Conservation (phyloP, 2,888 invertebrate species). For the Caradrina clavipalpis region DNA sequence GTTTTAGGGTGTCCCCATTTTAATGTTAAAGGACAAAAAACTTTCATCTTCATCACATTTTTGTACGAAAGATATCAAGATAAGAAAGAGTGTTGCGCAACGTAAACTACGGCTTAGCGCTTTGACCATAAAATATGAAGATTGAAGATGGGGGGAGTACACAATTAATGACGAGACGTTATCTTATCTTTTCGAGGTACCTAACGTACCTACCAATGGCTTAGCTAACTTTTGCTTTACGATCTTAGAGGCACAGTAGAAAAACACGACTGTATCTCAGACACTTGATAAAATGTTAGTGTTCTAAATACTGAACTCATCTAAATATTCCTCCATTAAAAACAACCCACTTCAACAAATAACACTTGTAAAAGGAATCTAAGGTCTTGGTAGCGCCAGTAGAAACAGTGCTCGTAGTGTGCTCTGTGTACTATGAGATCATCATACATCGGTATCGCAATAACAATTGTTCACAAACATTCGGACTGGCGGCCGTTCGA, state of each 20-base stretch:
- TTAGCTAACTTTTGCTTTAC: slow-evolving; percentile 13
- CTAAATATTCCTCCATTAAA: not conserved
- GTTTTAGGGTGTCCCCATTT: slow-evolving; percentile 31
- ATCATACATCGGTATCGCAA: slow-evolving; percentile 64
- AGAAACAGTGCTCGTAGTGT: slow-evolving; percentile 11
- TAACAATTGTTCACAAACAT: slow-evolving; percentile 72
- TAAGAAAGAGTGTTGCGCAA: slow-evolving; percentile 11
- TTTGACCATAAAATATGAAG: slow-evolving; percentile 34
- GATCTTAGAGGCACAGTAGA: slow-evolving; percentile 9
- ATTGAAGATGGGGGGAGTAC: slow-evolving; percentile 30
- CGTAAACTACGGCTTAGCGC: slow-evolving; percentile 19
- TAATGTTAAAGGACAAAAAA: slow-evolving; percentile 28
- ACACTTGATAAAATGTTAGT: not conserved
- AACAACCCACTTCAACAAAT: slow-evolving; percentile 11
- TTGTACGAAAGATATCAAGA: slow-evolving; percentile 15
- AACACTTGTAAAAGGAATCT: slow-evolving; percentile 10
- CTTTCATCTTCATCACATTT: not conserved
- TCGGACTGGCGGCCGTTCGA: slow-evolving; percentile 75
- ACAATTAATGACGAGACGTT: slow-evolving; percentile 38
- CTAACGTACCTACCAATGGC: slow-evolving; percentile 22
- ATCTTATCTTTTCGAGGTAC: slow-evolving; percentile 45
- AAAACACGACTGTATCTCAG: slow-evolving; percentile 13
- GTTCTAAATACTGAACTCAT: not conserved
- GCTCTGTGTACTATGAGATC: slow-evolving; percentile 68
- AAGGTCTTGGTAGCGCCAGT: slow-evolving; percentile 4